Percentiles rank a stretch among this genome's conserved stretches.
Evolutionary conservation across 2,888 invertebrate genomes (phyloP).

Genomic region (Cephus pulcher): DNA sequence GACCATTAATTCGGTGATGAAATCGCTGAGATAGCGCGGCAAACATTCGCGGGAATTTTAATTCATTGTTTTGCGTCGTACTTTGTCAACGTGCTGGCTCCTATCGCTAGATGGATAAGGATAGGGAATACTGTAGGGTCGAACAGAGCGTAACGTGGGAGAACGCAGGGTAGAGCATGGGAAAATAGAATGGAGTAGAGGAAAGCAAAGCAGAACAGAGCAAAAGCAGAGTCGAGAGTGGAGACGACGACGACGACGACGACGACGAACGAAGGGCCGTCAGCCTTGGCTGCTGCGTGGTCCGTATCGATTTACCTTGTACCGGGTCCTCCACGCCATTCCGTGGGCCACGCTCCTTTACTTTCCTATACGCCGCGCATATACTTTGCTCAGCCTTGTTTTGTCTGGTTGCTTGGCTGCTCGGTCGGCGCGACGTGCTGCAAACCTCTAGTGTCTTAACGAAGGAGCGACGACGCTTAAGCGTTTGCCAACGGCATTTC

Average conservation of each 20-base stretch:
- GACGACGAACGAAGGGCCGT: slow-evolving; percentile 27
- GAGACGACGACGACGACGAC: slow-evolving; percentile 8
- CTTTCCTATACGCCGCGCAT: neutral
- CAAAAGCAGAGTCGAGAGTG: slow-evolving; percentile 2
- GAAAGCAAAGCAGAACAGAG: neutral
- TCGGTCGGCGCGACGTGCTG: neutral
- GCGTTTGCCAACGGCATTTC: neutral
- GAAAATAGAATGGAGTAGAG: neutral
- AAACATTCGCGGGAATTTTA: neutral
- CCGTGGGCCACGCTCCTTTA: neutral
- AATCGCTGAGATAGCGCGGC: neutral
- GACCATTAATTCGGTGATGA: neutral
- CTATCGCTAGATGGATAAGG: neutral
- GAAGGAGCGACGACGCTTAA: neutral
- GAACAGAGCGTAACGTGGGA: neutral
- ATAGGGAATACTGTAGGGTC: neutral
- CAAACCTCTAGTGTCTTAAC: neutral
- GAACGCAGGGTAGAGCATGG: neutral
- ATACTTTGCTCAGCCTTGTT: neutral
- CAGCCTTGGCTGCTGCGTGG: slow-evolving; percentile 43
- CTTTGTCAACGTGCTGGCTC: neutral
- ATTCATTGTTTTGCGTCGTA: neutral
- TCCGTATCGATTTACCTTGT: slow-evolving; percentile 49
- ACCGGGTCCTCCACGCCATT: slow-evolving; percentile 19
- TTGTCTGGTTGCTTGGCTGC: neutral